Evolutionary conservation across 2,113 vertebrate species (phyloP).

Genomic region (Alces alces): DNA sequence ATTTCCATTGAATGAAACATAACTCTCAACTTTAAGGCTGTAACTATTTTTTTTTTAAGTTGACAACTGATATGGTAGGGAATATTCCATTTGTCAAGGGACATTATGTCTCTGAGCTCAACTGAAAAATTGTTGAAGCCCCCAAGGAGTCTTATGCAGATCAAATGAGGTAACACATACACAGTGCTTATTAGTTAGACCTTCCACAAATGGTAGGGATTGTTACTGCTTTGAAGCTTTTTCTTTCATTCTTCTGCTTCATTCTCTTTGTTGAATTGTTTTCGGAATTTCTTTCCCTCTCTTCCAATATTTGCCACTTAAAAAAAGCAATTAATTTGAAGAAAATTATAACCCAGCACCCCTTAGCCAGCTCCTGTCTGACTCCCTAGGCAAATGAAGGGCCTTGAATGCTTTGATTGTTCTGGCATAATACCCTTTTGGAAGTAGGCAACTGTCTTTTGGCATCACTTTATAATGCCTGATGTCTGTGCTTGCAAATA

Average conservation of each 20-base stretch:
- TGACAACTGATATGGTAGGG: background rate
- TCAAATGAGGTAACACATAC: background rate
- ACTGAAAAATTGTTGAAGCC: background rate
- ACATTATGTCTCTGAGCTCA: background rate
- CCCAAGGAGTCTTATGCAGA: background rate
- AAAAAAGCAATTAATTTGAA: background rate
- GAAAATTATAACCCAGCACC: background rate
- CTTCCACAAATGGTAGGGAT: background rate
- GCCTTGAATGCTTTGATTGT: background rate
- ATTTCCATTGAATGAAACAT: background rate
- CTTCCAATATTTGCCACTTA: background rate
- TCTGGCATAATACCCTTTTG: background rate
- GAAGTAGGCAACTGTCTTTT: background rate
- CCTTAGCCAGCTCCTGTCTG: background rate
- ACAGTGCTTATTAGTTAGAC: background rate
- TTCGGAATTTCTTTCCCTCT: conserved; percentile 6
- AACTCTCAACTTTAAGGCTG: background rate
- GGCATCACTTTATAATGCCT: background rate
- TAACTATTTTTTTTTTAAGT: background rate
- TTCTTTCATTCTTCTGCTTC: background rate
- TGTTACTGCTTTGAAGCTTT: background rate
- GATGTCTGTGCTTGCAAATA: background rate
- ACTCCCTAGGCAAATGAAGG: background rate
- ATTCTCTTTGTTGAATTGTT: background rate
- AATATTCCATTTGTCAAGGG: background rate